A percentile compares a stretch with the other conserved stretches of the same genome.
Evolutionary conservation across 2,888 invertebrate species (phyloP).

Genomic region (Adelognathus sp.): DNA sequence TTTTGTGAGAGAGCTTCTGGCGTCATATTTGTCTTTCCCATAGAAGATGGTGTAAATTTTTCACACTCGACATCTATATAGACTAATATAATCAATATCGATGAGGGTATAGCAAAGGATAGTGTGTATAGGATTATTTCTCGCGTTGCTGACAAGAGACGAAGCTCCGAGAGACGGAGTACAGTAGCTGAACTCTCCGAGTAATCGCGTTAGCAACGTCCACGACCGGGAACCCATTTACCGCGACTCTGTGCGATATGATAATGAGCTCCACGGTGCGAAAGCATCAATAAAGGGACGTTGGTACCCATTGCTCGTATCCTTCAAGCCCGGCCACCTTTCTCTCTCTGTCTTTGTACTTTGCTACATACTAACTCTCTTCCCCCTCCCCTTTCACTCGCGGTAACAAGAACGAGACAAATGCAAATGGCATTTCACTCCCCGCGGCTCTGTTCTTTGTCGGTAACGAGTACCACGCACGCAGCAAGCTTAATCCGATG

Average conservation of each 20-base stretch:
- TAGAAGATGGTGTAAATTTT: too few species aligned
- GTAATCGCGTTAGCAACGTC: slow-evolving; percentile 55
- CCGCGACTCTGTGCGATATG: slow-evolving; percentile 36
- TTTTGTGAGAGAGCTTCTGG: too few species aligned
- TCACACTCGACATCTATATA: too few species aligned
- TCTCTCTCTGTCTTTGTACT: background rate
- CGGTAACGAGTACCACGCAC: slow-evolving; percentile 15
- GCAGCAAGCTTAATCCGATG: background rate
- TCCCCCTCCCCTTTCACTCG: background rate
- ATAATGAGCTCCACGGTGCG: slow-evolving; percentile 24
- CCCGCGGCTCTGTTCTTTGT: background rate
- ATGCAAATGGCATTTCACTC: background rate
- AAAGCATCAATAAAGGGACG: slow-evolving; percentile 26
- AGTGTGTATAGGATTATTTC: background rate
- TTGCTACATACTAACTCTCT: background rate
- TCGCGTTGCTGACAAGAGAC: too few species aligned
- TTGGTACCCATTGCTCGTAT: background rate
- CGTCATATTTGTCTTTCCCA: too few species aligned
- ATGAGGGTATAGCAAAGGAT: background rate
- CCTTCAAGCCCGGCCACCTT: background rate
- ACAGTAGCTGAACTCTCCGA: slow-evolving; percentile 36
- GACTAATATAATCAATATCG: background rate
- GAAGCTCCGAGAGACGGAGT: slow-evolving; percentile 17
- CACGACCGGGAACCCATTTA: slow-evolving; percentile 54
- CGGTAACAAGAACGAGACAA: background rate